Evolutionary conservation across 2,797 vertebrate genomes (phyloP).

Genomic region (Silurus lanzhouensis): DNA sequence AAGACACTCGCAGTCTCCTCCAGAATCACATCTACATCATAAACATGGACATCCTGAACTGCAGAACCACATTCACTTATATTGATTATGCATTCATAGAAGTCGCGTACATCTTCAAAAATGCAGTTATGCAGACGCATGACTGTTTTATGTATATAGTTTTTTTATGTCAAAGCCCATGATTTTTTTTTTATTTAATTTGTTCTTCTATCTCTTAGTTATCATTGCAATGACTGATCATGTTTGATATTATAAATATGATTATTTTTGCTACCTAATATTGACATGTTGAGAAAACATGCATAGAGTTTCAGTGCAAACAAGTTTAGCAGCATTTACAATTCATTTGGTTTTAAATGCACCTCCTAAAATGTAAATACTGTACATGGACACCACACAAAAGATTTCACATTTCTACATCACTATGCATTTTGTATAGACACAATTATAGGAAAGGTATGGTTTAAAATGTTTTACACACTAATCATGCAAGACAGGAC

Average conservation of each 20-base stretch:
- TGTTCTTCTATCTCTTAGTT: neutral
- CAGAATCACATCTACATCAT: conserved; percentile 83
- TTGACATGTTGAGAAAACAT: neutral
- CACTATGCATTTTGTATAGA: neutral
- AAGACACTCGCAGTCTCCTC: conserved; percentile 91
- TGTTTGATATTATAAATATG: neutral
- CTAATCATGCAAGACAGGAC: neutral
- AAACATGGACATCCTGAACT: conserved; percentile 24
- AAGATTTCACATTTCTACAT: neutral
- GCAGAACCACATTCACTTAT: neutral
- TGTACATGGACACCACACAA: neutral
- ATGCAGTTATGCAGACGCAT: neutral
- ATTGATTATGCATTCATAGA: neutral
- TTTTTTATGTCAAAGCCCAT: neutral
- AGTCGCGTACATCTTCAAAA: too few relatives aligned
- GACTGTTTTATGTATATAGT: too few relatives aligned
- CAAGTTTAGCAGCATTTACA: too few relatives aligned
- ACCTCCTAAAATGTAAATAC: neutral
- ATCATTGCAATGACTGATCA: neutral
- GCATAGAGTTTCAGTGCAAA: neutral
- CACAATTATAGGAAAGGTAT: neutral
- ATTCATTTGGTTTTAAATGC: neutral
- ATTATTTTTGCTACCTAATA: neutral
- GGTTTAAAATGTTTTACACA: neutral
- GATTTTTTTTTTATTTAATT: neutral